Evolutionary conservation across 1,140 invertebrate genomes (phyloP), one percentile per base, ranked within the genome.

Genomic region (Cydia fagiglandana): DNA sequence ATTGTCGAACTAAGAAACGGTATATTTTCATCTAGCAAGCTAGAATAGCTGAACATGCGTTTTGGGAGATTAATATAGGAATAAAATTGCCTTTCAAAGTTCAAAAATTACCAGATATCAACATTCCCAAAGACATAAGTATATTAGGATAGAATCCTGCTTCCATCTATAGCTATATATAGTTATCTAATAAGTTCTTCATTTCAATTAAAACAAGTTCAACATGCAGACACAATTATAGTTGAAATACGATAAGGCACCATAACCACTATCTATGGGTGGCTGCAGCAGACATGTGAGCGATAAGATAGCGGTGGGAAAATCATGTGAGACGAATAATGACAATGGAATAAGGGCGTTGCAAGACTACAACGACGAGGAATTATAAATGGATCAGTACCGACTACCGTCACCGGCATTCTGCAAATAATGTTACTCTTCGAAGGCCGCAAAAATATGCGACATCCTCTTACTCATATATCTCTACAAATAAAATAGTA

Each of bases 251-350:
- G 66, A 70, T 70, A 70, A 70, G 20, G 34, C n/a, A 45, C 56
- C 56, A 61, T 61, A 61, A 70, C 66, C 30, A 38, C 66, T 41
- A 70, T 70, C 64, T 34, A n/a, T 68, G 64, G 34, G 66, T n/a
- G 66, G 34, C 6, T 61, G 56, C 7, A 9, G 56, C 47, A 13
- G 56, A 61, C 38, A 70, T n/a, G 66, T 70, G 66, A 70, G 13
- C n/a, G 66, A 70, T 41, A 70, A 70, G 64, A 68, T 68, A 41
- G 15, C 34, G 7, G 38, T 70, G 34, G 34, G 66, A 41, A 45
- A n/a, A 70, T 41, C 66, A 34, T 34, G 45, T 30, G 73, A 74
- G 50, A 9, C 50, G 15, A 24, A 61, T 20, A 17, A 61, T 61
- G 56, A 15, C 10, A 17, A 47, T 47, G 30, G 17, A 73, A n/a